Percentiles rank a stretch among this genome's conserved stretches.
These are phyloP conservation scores for Ellobium chinense DNA, from an alignment of 2,888 invertebrate species.

Conservation along the genomic window DNA sequence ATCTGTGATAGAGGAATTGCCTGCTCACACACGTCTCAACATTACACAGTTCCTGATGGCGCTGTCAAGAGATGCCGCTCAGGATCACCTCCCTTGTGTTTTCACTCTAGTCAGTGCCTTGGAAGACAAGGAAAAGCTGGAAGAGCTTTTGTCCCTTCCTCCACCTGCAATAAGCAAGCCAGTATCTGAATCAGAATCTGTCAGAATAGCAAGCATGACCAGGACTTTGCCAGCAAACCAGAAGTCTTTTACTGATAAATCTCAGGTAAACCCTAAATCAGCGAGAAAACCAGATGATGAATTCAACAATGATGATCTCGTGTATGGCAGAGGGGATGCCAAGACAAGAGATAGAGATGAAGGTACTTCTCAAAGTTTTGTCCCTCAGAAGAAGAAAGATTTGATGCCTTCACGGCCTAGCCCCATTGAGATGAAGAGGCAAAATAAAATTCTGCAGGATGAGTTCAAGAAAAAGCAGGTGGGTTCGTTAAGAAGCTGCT, in stretches of 20 bases:
- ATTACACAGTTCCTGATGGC: conserved; percentile 65
- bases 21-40: conserved; percentile 64
- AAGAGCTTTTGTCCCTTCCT: conserved; percentile 56
- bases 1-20: conserved; percentile 59
- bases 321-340: neutral
- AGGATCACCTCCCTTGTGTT: conserved; percentile 63
- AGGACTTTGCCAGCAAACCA: neutral
- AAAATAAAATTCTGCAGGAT: conserved; percentile 66
- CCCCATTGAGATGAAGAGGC: conserved; percentile 50
- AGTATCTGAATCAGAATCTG: conserved; percentile 41
- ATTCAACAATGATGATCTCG: neutral
- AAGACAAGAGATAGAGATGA: neutral
- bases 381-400: conserved; percentile 12
- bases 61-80: conserved; percentile 62
- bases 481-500: conserved; percentile 30
- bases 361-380: neutral
- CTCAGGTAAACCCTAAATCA: neutral
- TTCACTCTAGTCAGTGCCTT: conserved; percentile 71
- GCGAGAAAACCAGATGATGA: neutral
- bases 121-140: conserved; percentile 65
- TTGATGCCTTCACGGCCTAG: neutral
- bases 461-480: conserved; percentile 64
- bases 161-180: conserved; percentile 61
- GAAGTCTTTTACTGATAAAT: neutral
- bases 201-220: neutral